Evolutionary conservation across 1,140 invertebrate genomes (phyloP).

Genomic region (Drosophila navojoa): DNA sequence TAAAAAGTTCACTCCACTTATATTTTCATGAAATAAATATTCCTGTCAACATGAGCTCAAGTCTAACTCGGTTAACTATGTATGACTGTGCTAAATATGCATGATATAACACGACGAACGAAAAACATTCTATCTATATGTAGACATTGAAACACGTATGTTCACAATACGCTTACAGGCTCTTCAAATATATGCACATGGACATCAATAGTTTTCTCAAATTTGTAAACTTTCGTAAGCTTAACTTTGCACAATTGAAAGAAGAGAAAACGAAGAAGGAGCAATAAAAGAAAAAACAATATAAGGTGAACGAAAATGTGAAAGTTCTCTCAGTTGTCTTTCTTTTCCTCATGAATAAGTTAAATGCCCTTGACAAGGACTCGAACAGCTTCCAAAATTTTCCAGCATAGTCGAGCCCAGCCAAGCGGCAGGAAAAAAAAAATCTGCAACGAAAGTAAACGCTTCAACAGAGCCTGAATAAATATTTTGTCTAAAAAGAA

Average conservation of each 20-base stretch:
- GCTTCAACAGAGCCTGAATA: constrained; percentile 17
- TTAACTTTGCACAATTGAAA: not conserved
- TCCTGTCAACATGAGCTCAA: too few species aligned
- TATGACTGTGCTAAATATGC: too few species aligned
- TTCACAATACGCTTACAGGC: too few species aligned
- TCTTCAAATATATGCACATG: too few species aligned
- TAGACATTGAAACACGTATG: too few species aligned
- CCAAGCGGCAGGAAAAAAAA: not conserved
- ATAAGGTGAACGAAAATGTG: not conserved
- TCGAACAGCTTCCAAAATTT: not conserved
- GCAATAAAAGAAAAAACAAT: not conserved
- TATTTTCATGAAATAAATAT: too few species aligned
- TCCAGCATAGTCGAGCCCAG: not conserved
- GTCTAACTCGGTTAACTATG: too few species aligned
- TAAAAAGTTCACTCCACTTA: too few species aligned
- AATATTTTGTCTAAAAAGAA: constrained; percentile 28
- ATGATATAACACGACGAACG: not conserved
- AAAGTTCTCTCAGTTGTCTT: not conserved
- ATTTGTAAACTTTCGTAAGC: not conserved
- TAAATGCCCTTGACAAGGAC: constrained; percentile 6
- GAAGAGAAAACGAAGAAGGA: not conserved
- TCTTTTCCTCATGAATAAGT: constrained; percentile 8
- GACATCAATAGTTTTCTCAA: too few species aligned
- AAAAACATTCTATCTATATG: not conserved
- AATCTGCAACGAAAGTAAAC: constrained; percentile 21